These are phyloP conservation scores for Larimichthys crocea DNA, from an alignment of 2,113 vertebrate species.

Conservation along the genomic window DNA sequence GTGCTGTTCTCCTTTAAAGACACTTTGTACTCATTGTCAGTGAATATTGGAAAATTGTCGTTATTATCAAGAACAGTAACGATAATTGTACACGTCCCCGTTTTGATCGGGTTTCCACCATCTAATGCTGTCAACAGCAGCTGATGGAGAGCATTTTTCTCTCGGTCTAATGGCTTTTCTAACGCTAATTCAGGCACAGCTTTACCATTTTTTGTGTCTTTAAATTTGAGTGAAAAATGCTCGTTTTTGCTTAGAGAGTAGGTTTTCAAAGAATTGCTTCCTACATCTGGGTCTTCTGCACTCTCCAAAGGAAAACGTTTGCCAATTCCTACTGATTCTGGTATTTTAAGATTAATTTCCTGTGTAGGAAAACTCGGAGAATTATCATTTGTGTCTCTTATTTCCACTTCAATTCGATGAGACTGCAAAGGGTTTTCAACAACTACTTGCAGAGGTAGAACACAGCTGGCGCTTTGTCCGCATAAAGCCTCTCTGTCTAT, in stretches of 20 bases:
- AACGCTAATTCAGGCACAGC: conserved; percentile 75
- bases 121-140: conserved; percentile 81
- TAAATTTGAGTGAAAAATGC: conserved; percentile 76
- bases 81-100: conserved; percentile 64
- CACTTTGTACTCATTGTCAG: conserved; percentile 83
- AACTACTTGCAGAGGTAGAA: conserved; percentile 84
- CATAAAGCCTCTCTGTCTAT: conserved; percentile 89
- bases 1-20: conserved; percentile 84
- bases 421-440: conserved; percentile 84
- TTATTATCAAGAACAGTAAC: conserved; percentile 85
- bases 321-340: conserved; percentile 65
- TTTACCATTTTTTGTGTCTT: conserved; percentile 65
- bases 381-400: conserved; percentile 88
- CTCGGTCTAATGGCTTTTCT: conserved; percentile 78
- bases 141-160: conserved; percentile 74
- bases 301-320: conserved; percentile 72
- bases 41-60: conserved; percentile 89
- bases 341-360: conserved; percentile 66
- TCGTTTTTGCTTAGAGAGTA: conserved; percentile 74
- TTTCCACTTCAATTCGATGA: conserved; percentile 84
- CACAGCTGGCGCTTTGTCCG: conserved; percentile 81
- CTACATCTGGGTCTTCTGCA: conserved; percentile 75
- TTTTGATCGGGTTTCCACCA: conserved; percentile 73
- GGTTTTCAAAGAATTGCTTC: conserved; percentile 70
- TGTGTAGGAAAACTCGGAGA: conserved; percentile 69